Conservation (phyloP, 2,113 vertebrate genomes). For the Todiramphus saurophagus region DNA sequence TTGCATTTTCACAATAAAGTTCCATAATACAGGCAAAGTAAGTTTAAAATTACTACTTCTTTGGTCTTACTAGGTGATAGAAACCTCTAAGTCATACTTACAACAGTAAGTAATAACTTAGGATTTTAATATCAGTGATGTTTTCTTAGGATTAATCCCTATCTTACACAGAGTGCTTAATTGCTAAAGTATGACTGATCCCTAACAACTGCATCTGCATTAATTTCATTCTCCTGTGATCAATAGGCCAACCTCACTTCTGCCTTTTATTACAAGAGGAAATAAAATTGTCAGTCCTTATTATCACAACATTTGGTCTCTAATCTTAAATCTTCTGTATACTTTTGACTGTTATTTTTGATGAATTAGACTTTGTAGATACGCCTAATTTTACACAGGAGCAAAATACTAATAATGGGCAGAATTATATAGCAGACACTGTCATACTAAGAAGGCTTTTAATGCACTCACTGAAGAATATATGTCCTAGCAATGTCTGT, state of each 20-base stretch:
- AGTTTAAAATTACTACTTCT: neutral
- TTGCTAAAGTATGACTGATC: neutral
- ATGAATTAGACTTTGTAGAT: neutral
- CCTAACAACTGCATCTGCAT: neutral
- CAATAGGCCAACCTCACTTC: neutral
- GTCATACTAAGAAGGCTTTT: neutral
- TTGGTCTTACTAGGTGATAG: neutral
- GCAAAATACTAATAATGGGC: neutral
- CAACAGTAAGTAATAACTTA: neutral
- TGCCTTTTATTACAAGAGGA: neutral
- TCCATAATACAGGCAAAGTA: neutral
- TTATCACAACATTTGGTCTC: neutral
- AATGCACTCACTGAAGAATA: neutral
- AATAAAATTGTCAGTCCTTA: neutral
- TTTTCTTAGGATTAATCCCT: neutral
- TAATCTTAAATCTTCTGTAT: neutral
- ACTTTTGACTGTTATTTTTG: neutral
- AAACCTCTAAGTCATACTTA: neutral
- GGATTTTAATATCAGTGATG: neutral
- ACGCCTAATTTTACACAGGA: neutral
- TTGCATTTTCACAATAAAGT: neutral
- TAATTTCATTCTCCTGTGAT: neutral
- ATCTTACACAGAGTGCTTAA: neutral
- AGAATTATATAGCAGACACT: neutral
- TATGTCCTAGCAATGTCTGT: neutral